A percentile compares a stretch with the other conserved stretches of the same genome.
These are phyloP conservation scores for Tiphia femorata DNA, from an alignment of 2,888 invertebrate species.

Conservation along the genomic window DNA sequence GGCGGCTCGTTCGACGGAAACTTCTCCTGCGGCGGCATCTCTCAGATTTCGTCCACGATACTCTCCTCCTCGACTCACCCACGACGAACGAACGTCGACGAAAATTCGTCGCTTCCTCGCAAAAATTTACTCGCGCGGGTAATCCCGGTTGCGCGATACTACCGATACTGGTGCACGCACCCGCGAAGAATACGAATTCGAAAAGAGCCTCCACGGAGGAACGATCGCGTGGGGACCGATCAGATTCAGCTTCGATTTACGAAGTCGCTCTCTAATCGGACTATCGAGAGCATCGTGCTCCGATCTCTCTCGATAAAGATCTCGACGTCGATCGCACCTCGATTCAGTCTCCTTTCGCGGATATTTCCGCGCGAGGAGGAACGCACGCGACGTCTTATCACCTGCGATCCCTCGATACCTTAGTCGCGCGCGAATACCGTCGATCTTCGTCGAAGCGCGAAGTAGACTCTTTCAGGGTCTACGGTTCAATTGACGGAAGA, in stretches of 20 bases:
- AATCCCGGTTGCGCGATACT: background rate
- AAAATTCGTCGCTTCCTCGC: background rate
- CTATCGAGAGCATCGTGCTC: background rate
- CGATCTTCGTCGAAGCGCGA: no score
- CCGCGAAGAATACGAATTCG: background rate
- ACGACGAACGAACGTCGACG: background rate
- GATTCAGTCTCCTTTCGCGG: no score
- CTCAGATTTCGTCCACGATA: no score
- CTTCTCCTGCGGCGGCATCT: slow-evolving; percentile 64
- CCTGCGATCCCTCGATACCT: no score
- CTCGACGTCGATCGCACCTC: no score
- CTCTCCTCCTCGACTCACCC: no score
- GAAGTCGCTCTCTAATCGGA: background rate
- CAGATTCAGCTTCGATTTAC: background rate
- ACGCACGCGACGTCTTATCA: no score
- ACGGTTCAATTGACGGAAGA: background rate
- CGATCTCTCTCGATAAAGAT: background rate
- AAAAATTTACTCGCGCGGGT: background rate
- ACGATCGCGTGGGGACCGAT: background rate
- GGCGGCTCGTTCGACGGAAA: slow-evolving; percentile 35
- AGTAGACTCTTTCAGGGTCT: no score
- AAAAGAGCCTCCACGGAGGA: background rate
- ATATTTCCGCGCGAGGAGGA: no score
- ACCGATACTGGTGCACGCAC: background rate
- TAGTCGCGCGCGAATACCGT: no score